Base-by-base conservation (phyloP, 2,888 invertebrate genomes). In the Lasiommata megera region DNA sequence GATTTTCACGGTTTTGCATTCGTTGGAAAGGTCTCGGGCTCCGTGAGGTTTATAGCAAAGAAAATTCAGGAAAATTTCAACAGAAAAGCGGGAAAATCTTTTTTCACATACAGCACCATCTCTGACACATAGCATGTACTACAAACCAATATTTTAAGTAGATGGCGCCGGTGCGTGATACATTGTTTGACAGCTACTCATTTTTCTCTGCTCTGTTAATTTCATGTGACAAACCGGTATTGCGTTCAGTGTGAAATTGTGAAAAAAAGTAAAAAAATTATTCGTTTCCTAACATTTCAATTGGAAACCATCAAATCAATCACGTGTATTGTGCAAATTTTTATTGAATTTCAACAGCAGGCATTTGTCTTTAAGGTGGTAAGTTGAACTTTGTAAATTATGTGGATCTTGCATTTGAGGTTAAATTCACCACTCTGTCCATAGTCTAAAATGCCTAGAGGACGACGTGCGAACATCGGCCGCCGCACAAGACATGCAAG, bases 381-480 rank as follows among this genome's bases (percentile, higher is more conserved):
- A 67, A 62, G 62, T 61, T 58, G 60, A 65, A 63, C 63, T 59
- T 50, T 60, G 62, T 63, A 67, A 64, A 67, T 65, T 65, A 65
- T 67, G 65, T 65, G 65, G 60, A 58, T 55, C 47, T 23, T 55
- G 46, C 54, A 64, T 66, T 63, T 65, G 62, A 63, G 63, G 62
- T 63, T 66, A 63, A 63, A 63, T 63, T 64, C 65, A 65, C 62
- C 61, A 64, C 54, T 63, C 62, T 68, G 65, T 64, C 66, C 64
- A 65, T n/a, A n/a, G n/a, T n/a, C n/a, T n/a, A n/a, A n/a, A n/a
- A n/a, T n/a, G n/a, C n/a, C n/a, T n/a, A n/a, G n/a, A n/a, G n/a
- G n/a, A n/a, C 68, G 67, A 67, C 68, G 68, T 65, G 63, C 65
- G 63, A 67, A 65, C 65, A 67, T 68, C 65, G 66, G 66, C 66